These are phyloP conservation scores for Holacanthella duospinosa DNA, from an alignment of 2,888 invertebrate genomes.

Conservation along the genomic window DNA sequence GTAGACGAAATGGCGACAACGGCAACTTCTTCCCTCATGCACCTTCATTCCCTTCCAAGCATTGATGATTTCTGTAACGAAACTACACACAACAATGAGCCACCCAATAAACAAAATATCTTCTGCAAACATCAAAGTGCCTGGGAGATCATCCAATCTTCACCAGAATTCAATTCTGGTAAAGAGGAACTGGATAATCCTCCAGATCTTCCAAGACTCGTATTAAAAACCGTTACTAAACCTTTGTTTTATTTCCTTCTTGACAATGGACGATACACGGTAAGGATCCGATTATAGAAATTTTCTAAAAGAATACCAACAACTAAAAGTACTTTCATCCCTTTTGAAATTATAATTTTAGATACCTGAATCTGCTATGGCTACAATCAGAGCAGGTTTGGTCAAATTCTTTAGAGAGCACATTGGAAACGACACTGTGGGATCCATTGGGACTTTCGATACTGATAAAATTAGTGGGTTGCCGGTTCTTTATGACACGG, in stretches of 20 bases:
- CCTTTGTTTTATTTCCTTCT: slow-evolving; percentile 1
- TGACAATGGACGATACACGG: background rate
- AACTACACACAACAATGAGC: slow-evolving; percentile 17
- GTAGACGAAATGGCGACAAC: slow-evolving; percentile 14
- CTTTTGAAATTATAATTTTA: background rate
- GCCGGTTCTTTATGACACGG: slow-evolving; percentile 17
- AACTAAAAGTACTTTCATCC: no score
- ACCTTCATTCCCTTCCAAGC: slow-evolving; percentile 15
- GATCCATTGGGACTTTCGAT: background rate
- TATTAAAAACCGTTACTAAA: background rate
- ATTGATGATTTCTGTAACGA: slow-evolving; percentile 21
- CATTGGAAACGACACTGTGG: background rate
- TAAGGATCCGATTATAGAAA: background rate
- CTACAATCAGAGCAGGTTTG: background rate
- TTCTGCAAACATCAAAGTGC: slow-evolving; percentile 24
- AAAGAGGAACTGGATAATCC: background rate
- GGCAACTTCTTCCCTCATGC: slow-evolving; percentile 23
- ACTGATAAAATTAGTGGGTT: slow-evolving; percentile 11
- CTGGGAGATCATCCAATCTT: slow-evolving; percentile 21
- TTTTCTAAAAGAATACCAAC: no score
- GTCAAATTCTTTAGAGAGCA: background rate
- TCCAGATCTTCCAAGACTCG: background rate
- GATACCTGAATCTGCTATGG: no score
- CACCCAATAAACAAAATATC: slow-evolving; percentile 26
- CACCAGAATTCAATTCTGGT: background rate